phyloP scores from a whole-genome alignment of 2,113 vertebrate species.

The Chaetura pelagica region DNA sequence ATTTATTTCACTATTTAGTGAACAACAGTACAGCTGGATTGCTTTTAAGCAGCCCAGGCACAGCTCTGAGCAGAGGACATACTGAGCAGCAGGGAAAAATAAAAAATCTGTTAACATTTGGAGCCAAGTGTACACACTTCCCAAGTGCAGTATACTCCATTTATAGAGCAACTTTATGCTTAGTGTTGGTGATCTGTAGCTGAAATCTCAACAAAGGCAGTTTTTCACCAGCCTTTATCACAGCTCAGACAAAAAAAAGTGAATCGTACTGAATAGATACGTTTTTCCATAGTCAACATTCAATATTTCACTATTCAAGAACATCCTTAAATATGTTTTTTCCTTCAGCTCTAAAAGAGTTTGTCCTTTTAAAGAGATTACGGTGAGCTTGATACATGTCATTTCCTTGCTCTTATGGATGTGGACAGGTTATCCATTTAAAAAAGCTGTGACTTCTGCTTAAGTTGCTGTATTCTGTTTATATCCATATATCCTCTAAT shows the following conservation, averaged over 20 bases:
- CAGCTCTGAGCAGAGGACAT: background rate
- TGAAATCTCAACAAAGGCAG: background rate
- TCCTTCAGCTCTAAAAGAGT: background rate
- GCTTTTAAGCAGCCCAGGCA: background rate
- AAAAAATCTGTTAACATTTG: background rate
- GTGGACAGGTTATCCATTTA: background rate
- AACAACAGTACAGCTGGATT: background rate
- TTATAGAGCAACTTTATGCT: background rate
- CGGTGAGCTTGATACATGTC: background rate
- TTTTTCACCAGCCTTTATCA: background rate
- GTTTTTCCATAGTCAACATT: background rate
- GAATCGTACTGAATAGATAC: background rate
- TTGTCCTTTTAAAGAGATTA: background rate
- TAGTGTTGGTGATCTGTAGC: background rate
- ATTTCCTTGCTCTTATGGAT: background rate
- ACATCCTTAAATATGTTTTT: background rate
- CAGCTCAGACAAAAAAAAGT: background rate
- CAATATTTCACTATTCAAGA: background rate
- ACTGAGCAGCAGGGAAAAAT: background rate
- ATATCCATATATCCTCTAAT: background rate
- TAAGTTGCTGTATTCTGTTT: background rate
- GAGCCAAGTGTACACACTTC: background rate
- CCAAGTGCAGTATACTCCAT: background rate
- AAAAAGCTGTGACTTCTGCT: conserved; percentile 6
- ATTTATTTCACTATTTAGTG: background rate